A percentile compares a stretch with the other conserved stretches of the same genome.
Evolutionary conservation across 2,888 invertebrate species (phyloP).

Genomic region (Perdita meconis): DNA sequence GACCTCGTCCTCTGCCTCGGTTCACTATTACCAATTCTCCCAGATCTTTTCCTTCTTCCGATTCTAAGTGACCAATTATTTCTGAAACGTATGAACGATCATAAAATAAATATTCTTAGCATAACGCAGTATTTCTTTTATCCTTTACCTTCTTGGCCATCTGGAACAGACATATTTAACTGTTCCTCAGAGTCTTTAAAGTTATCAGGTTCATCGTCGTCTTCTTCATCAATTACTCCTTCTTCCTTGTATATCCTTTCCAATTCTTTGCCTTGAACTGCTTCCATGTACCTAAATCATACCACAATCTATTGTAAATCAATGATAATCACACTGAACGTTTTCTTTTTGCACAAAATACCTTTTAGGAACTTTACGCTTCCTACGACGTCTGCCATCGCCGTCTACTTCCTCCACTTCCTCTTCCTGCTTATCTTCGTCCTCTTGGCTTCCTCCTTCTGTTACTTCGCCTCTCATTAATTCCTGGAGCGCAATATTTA

Average conservation of each 20-base stretch:
- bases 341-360: constrained; percentile 52
- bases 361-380: constrained; percentile 88
- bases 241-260: constrained; percentile 90
- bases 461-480: constrained; percentile 35
- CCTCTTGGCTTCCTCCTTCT: constrained; percentile 76
- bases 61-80: constrained; percentile 89
- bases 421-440: constrained; percentile 81
- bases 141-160: constrained; percentile 76
- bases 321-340: not conserved
- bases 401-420: constrained; percentile 84
- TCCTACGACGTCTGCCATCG: constrained; percentile 87
- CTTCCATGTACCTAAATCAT: constrained; percentile 82
- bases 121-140: not conserved
- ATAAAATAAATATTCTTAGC: constrained; percentile 6
- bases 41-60: constrained; percentile 86
- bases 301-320: constrained; percentile 32
- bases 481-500: constrained; percentile 34
- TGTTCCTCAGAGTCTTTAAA: constrained; percentile 74
- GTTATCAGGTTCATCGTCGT: constrained; percentile 63
- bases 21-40: constrained; percentile 88
- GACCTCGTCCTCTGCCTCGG: constrained; percentile 85
- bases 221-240: constrained; percentile 88
- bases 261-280: constrained; percentile 89
- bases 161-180: constrained; percentile 69
- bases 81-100: constrained; percentile 76